Percentiles rank a stretch among this genome's conserved stretches.
Evolutionary conservation across 2,888 invertebrate genomes (phyloP).

Genomic region (Coelopa pilipes): DNA sequence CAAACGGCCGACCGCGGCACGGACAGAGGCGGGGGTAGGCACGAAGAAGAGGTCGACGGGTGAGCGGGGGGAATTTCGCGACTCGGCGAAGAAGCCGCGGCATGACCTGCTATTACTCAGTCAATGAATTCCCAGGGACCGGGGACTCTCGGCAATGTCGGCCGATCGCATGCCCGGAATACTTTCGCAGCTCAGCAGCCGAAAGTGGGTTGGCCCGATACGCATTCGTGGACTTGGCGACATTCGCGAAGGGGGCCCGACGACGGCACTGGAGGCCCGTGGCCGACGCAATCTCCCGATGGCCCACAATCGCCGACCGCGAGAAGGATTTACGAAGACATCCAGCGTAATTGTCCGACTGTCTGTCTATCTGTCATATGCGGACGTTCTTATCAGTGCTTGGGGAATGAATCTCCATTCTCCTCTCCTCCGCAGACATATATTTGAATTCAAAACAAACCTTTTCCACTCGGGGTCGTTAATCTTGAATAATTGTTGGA

Average conservation of each 20-base stretch:
- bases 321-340: no score
- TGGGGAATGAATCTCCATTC: no score
- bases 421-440: neutral
- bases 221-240: neutral
- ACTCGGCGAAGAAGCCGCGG: neutral
- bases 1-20: no score
- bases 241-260: neutral
- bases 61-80: neutral
- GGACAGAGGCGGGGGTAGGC: no score
- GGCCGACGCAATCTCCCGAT: neutral
- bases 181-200: neutral
- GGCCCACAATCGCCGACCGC: no score
- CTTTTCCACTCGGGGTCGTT: conserved; percentile 9
- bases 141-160: neutral
- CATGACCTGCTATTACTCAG: conserved; percentile 17
- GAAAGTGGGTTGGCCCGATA: neutral
- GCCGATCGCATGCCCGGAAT: conserved; percentile 2
- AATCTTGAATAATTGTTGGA: conserved; percentile 52
- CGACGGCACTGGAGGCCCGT: neutral
- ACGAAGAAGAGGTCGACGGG: neutral
- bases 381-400: no score
- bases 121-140: conserved; percentile 5
- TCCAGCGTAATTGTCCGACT: no score
- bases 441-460: neutral
- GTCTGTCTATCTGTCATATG: no score